Percentiles rank a stretch among this genome's conserved stretches.
phyloP scores from a whole-genome alignment of 2,113 vertebrate genomes.

The Triplophysa tibetana region DNA sequence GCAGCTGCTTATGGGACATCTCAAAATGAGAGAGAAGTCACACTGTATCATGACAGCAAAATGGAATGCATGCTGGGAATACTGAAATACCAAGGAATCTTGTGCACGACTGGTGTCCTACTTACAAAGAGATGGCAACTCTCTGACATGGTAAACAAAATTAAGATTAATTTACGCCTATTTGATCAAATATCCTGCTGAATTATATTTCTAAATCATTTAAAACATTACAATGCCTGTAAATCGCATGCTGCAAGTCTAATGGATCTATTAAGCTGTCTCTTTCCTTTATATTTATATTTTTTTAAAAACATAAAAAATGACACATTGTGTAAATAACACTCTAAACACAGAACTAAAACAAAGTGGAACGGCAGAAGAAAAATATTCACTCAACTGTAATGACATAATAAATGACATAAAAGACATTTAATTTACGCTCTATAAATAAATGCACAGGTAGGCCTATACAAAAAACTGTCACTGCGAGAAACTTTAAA shows the following conservation, averaged over 20 bases:
- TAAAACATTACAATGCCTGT: too few relatives aligned
- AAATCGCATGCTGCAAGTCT: neutral
- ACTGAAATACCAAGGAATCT: slow-evolving; percentile 16
- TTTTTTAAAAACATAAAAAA: neutral
- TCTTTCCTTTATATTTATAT: neutral
- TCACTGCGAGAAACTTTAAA: neutral
- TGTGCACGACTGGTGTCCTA: slow-evolving; percentile 31
- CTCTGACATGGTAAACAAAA: slow-evolving; percentile 12
- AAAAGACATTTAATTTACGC: neutral
- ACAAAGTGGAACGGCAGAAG: neutral
- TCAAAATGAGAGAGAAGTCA: slow-evolving; percentile 30
- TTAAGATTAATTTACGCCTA: neutral
- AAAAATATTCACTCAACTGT: neutral
- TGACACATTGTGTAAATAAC: neutral
- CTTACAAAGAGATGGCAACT: slow-evolving; percentile 30
- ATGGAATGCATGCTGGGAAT: slow-evolving; percentile 26
- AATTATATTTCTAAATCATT: neutral
- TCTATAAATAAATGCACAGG: neutral
- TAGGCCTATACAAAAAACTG: neutral
- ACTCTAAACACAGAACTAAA: neutral
- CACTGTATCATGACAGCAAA: slow-evolving; percentile 27
- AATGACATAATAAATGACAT: neutral
- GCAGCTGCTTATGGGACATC: slow-evolving; percentile 29
- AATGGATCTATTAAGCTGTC: neutral
- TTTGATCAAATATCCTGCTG: neutral